Percentiles rank a stretch among this genome's conserved stretches.
phyloP scores from a whole-genome alignment of 2,888 invertebrate species.

The Mythimna pallens region DNA sequence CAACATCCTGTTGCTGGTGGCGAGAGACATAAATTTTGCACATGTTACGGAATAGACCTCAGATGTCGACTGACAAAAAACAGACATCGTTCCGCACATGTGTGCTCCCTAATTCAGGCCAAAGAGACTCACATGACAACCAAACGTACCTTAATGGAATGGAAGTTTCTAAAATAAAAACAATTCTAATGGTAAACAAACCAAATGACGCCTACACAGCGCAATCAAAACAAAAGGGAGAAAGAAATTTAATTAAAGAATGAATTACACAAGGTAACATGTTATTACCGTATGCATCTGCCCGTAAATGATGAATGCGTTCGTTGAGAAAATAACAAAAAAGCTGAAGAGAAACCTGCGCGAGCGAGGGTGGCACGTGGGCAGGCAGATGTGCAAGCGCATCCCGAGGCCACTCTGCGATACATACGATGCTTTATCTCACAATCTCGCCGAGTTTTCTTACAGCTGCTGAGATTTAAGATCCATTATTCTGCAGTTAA shows the following conservation, averaged over 20 bases:
- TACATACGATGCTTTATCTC: slow-evolving; percentile 80
- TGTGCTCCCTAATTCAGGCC: slow-evolving; percentile 79
- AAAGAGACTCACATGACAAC: slow-evolving; percentile 71
- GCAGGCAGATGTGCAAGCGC: slow-evolving; percentile 87
- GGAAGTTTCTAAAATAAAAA: slow-evolving; percentile 65
- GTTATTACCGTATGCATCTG: slow-evolving; percentile 87
- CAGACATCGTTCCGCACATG: slow-evolving; percentile 81
- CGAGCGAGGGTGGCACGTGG: slow-evolving; percentile 88
- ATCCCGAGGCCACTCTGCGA: slow-evolving; percentile 75
- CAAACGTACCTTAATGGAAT: slow-evolving; percentile 64
- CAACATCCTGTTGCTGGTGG: slow-evolving; percentile 77
- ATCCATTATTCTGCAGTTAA: slow-evolving; percentile 81
- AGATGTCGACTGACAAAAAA: slow-evolving; percentile 87
- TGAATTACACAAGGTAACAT: slow-evolving; percentile 80
- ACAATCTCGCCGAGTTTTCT: slow-evolving; percentile 78
- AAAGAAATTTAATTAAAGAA: slow-evolving; percentile 85
- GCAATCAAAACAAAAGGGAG: slow-evolving; percentile 74
- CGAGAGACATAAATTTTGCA: slow-evolving; percentile 80
- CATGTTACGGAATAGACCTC: slow-evolving; percentile 84
- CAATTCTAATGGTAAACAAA: slow-evolving; percentile 69
- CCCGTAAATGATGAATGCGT: slow-evolving; percentile 85
- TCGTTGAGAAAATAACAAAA: slow-evolving; percentile 81
- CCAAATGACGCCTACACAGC: slow-evolving; percentile 71
- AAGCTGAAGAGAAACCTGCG: slow-evolving; percentile 82
- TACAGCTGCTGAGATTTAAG: slow-evolving; percentile 83